A percentile compares a stretch with the other conserved stretches of the same genome.
Evolutionary conservation across 2,888 invertebrate species (phyloP).

Genomic region (Agrochola litura): DNA sequence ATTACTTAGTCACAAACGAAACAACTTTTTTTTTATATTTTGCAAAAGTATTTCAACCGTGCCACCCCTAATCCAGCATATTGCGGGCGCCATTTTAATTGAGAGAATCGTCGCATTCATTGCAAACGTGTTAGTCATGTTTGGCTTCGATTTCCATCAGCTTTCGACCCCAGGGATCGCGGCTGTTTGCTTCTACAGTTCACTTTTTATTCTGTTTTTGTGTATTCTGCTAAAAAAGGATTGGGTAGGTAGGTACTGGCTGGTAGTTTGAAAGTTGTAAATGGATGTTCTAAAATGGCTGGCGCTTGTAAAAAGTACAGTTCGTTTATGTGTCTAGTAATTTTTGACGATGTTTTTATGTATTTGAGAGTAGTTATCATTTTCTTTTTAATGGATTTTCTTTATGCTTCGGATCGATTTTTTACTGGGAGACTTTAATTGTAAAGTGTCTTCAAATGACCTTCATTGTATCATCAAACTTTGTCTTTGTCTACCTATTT

Average conservation of each 20-base stretch:
- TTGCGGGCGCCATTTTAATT: conserved; percentile 69
- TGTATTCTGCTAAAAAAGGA: conserved; percentile 39
- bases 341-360: neutral
- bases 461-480: neutral
- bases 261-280: conserved; percentile 24
- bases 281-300: conserved; percentile 33
- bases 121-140: conserved; percentile 69
- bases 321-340: neutral
- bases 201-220: conserved; percentile 51
- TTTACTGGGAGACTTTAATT: neutral
- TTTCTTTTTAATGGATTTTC: no score
- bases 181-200: conserved; percentile 44
- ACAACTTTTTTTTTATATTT: neutral
- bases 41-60: neutral
- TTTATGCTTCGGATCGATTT: no score
- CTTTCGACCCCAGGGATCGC: conserved; percentile 59
- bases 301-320: neutral
- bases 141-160: conserved; percentile 71
- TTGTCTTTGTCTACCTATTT: neutral
- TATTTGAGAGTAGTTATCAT: neutral
- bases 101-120: conserved; percentile 70
- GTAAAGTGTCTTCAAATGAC: neutral
- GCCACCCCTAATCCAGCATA: conserved; percentile 59
- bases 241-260: conserved; percentile 14
- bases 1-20: no score